Percentiles rank a stretch among this genome's conserved stretches.
These are phyloP conservation scores for Rhinatrema bivittatum DNA, from an alignment of 2,797 vertebrate genomes.

Conservation along the genomic window DNA sequence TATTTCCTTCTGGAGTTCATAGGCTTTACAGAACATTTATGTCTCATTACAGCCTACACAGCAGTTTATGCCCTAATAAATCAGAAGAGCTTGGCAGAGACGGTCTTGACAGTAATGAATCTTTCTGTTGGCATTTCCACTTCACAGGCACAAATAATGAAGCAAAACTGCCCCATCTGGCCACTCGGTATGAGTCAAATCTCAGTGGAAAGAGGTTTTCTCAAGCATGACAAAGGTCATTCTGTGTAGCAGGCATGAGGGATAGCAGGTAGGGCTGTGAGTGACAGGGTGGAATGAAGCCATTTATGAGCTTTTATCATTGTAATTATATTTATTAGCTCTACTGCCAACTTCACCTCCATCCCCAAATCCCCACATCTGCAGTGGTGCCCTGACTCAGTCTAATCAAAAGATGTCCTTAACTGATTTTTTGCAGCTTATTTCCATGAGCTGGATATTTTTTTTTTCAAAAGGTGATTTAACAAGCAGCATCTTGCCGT, in stretches of 20 bases:
- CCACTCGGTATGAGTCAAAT: conserved; percentile 44
- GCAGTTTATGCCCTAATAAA: conserved; percentile 70
- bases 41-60: conserved; percentile 58
- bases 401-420: conserved; percentile 24
- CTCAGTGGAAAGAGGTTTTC: conserved; percentile 43
- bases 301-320: conserved; percentile 60
- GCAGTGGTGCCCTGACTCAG: conserved; percentile 10
- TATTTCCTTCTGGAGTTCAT: conserved; percentile 56
- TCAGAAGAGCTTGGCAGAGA: conserved; percentile 59
- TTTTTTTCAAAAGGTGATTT: conserved; percentile 15
- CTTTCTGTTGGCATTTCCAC: conserved; percentile 68
- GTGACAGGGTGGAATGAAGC: conserved; percentile 59
- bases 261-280: conserved; percentile 41
- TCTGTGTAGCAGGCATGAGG: conserved; percentile 41
- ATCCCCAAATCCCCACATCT: conserved; percentile 5
- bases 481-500: background rate
- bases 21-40: conserved; percentile 58
- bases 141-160: conserved; percentile 64
- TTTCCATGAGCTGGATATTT: conserved; percentile 21
- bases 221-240: conserved; percentile 59
- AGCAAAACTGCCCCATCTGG: conserved; percentile 73
- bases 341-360: conserved; percentile 28
- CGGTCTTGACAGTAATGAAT: conserved; percentile 60
- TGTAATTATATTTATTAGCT: conserved; percentile 59
- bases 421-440: conserved; percentile 27